phyloP scores from a whole-genome alignment of 2,113 vertebrate genomes.

The Muntiacus reevesi region DNA sequence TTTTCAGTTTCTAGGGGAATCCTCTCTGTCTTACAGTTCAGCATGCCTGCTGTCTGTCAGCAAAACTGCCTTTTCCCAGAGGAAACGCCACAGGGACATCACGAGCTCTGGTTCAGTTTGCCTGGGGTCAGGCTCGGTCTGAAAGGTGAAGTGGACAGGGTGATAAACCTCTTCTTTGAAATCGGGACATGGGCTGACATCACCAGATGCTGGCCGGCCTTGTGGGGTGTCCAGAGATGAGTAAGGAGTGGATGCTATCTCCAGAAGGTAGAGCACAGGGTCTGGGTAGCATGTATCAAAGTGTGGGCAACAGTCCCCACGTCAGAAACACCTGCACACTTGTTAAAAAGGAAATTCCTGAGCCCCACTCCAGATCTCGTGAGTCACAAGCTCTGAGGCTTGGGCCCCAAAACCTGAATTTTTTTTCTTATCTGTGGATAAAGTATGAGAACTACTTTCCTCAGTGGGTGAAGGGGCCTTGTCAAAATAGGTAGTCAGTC shows the following conservation, averaged over 20 bases:
- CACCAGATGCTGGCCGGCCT: neutral
- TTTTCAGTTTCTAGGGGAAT: slow-evolving; percentile 2
- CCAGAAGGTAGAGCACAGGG: neutral
- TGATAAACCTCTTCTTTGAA: neutral
- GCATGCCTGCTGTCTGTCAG: neutral
- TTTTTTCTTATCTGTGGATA: neutral
- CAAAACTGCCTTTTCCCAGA: neutral
- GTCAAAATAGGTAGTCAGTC: neutral
- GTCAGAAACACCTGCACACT: neutral
- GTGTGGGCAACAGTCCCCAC: neutral
- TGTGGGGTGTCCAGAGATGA: neutral
- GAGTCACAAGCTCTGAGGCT: neutral
- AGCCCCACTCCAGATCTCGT: no score
- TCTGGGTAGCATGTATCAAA: neutral
- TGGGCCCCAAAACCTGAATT: neutral
- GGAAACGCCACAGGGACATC: neutral
- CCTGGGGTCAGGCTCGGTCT: neutral
- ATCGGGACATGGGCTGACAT: neutral
- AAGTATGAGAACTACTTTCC: neutral
- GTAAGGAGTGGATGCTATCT: neutral
- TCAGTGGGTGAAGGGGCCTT: neutral
- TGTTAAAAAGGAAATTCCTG: neutral
- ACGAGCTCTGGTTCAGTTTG: neutral
- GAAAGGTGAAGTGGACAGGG: neutral
- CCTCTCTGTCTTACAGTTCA: neutral